phyloP scores from a whole-genome alignment of 2,113 vertebrate species.

The Tretioscincus oriximinensis region DNA sequence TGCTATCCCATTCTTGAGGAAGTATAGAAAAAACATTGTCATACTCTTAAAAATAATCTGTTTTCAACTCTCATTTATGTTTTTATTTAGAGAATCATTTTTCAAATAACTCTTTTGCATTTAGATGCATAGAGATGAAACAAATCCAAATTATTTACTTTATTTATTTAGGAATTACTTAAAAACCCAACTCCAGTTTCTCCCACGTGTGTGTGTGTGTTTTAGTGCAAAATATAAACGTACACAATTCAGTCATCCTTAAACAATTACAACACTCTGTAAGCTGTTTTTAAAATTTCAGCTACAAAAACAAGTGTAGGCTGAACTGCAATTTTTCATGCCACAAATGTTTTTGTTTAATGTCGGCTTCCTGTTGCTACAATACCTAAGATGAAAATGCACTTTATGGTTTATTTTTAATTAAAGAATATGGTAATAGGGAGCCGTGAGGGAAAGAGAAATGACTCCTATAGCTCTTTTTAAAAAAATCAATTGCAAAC shows the following conservation, averaged over 20 bases:
- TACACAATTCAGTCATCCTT: not conserved
- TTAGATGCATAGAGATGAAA: no score
- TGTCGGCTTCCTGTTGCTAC: slow-evolving; percentile 29
- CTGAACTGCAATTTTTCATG: slow-evolving; percentile 11
- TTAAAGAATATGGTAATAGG: slow-evolving; percentile 45
- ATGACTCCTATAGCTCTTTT: not conserved
- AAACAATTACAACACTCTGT: not conserved
- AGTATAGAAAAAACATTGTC: no score
- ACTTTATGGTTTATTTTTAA: slow-evolving; percentile 36
- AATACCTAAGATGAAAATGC: slow-evolving; percentile 39
- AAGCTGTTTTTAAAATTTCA: not conserved
- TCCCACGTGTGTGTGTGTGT: no score
- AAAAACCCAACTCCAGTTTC: not conserved
- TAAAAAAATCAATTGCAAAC: slow-evolving; percentile 5
- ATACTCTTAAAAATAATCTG: no score
- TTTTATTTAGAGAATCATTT: no score
- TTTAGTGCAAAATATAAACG: not conserved
- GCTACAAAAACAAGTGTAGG: not conserved
- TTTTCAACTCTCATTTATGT: no score
- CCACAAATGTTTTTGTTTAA: slow-evolving; percentile 44
- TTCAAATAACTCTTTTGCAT: no score
- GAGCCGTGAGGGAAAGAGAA: not conserved
- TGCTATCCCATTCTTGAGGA: no score
- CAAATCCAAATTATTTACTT: no score
- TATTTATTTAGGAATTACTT: no score